A percentile compares a stretch with the other conserved stretches of the same genome.
Evolutionary conservation across 2,113 vertebrate genomes (phyloP).

Genomic region (Phaethornis superciliosus): DNA sequence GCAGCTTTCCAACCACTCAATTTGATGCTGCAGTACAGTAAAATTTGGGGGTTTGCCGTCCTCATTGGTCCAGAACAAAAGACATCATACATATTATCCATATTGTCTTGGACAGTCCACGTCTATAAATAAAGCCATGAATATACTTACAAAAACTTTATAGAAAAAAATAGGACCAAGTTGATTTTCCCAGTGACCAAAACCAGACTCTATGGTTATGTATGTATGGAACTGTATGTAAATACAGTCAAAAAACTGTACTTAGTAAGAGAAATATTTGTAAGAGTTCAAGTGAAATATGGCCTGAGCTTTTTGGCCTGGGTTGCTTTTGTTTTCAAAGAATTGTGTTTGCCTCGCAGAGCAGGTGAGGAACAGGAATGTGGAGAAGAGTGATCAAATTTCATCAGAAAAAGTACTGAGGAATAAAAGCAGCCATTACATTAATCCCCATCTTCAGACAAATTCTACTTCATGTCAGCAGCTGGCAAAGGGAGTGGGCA

Average conservation of each 20-base stretch:
- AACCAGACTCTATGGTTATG: constrained; percentile 1
- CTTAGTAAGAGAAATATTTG: neutral
- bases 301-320: constrained; percentile 51
- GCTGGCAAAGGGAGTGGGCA: constrained; percentile 60
- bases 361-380: constrained; percentile 77
- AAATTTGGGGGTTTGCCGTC: neutral
- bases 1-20: no score
- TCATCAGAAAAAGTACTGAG: constrained; percentile 61
- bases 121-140: neutral
- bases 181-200: constrained; percentile 19
- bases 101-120: neutral
- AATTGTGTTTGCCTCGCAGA: constrained; percentile 66
- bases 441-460: constrained; percentile 78
- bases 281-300: neutral
- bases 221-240: no score
- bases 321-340: constrained; percentile 72
- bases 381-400: constrained; percentile 68
- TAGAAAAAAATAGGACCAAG: neutral
- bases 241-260: neutral
- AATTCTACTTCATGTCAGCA: constrained; percentile 69
- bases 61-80: neutral
- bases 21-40: neutral
- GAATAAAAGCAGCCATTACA: constrained; percentile 71
- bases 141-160: neutral
- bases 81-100: neutral